phyloP scores from a whole-genome alignment of 2,797 vertebrate species.

The Onychomys arenicola region DNA sequence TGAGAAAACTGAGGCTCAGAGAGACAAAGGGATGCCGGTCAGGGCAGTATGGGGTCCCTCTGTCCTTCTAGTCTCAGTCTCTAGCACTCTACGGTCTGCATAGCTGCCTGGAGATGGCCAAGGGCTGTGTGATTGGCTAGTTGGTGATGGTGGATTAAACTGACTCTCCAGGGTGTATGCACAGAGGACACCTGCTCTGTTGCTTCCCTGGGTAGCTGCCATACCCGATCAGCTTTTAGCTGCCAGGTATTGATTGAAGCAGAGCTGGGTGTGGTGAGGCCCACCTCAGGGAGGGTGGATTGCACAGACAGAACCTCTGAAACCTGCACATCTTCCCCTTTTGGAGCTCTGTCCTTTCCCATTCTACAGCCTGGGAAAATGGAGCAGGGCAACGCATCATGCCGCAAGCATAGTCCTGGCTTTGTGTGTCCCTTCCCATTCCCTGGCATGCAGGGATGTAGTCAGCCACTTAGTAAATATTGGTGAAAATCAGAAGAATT shows the following conservation, averaged over 20 bases:
- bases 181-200: background rate
- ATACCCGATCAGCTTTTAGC: background rate
- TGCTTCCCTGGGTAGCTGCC: background rate
- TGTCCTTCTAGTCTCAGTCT: background rate
- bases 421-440: background rate
- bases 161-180: background rate
- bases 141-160: background rate
- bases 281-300: background rate
- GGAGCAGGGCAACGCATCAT: background rate
- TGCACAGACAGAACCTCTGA: constrained; percentile 25
- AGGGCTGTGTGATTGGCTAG: background rate
- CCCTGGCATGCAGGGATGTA: background rate
- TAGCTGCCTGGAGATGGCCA: background rate
- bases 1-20: constrained; percentile 52
- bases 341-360: background rate
- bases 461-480: background rate
- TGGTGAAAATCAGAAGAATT: constrained; percentile 50
- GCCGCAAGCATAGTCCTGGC: background rate
- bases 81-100: background rate
- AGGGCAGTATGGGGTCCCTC: background rate
- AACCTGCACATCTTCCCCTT: background rate
- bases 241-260: background rate
- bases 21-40: background rate
- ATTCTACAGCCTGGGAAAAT: background rate
- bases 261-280: background rate